Conservation (phyloP, 2,113 vertebrate genomes). For the Entelurus aequoreus region DNA sequence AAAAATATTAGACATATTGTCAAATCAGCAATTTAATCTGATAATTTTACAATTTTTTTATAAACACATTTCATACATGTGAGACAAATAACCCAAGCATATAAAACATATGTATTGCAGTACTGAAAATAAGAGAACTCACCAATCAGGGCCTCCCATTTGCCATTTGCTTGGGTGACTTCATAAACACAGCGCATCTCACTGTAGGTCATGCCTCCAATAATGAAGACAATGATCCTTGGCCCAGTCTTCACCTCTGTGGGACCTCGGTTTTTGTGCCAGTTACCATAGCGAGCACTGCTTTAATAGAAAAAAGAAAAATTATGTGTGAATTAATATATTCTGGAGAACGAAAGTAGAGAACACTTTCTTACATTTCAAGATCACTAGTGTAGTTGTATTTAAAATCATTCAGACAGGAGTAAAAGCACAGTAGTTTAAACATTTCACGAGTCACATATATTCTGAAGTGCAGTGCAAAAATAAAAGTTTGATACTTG, state of each 20-base stretch:
- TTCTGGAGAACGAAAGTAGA: too few relatives aligned
- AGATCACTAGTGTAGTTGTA: too few relatives aligned
- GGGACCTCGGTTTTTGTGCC: constrained; percentile 96
- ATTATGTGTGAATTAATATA: not conserved
- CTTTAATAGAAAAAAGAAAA: not conserved
- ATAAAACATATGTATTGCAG: not conserved
- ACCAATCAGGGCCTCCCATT: constrained; percentile 98
- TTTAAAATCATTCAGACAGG: too few relatives aligned
- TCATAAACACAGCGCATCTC: constrained; percentile 98
- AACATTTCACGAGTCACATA: too few relatives aligned
- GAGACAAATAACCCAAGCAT: not conserved
- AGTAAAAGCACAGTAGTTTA: too few relatives aligned
- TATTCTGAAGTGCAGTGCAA: too few relatives aligned
- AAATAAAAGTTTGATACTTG: too few relatives aligned
- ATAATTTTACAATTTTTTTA: too few relatives aligned
- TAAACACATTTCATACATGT: too few relatives aligned
- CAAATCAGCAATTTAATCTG: too few relatives aligned
- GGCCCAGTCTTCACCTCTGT: constrained; percentile 92
- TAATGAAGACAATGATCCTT: constrained; percentile 92
- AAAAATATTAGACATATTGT: too few relatives aligned
- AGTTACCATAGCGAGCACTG: constrained; percentile 95
- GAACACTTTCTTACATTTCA: too few relatives aligned
- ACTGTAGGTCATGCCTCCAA: constrained; percentile 87
- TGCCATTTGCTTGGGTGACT: constrained; percentile 95
- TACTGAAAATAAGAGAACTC: constrained; percentile 55